phyloP scores from a whole-genome alignment of 2,113 vertebrate genomes.

The Condylura cristata region DNA sequence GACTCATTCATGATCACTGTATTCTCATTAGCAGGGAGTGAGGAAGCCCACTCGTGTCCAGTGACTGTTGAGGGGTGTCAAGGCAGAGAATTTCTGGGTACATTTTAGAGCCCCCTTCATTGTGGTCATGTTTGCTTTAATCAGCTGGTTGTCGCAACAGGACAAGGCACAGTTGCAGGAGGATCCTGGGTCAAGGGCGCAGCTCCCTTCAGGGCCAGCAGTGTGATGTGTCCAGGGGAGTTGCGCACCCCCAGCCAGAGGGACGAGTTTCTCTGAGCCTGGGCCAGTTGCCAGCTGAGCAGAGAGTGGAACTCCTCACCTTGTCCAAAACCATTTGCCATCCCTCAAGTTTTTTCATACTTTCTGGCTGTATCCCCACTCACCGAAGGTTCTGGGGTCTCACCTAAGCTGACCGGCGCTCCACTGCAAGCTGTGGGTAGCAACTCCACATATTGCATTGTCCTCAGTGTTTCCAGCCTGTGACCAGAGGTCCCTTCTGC shows the following conservation, averaged over 20 bases:
- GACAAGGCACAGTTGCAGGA: neutral
- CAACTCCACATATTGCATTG: neutral
- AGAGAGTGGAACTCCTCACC: neutral
- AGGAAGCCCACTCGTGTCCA: neutral
- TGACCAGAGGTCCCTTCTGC: slow-evolving; percentile 19
- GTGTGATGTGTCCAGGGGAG: neutral
- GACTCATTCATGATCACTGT: neutral
- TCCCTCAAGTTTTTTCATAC: neutral
- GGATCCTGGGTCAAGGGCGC: neutral
- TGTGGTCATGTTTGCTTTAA: neutral
- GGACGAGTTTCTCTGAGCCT: neutral
- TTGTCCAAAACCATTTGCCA: neutral
- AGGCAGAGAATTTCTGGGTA: neutral
- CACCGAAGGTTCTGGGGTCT: neutral
- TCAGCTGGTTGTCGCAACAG: neutral
- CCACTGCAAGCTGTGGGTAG: neutral
- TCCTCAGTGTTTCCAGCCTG: neutral
- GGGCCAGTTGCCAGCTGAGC: neutral
- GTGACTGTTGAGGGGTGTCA: neutral
- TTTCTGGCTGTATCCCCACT: neutral
- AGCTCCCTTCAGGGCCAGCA: neutral
- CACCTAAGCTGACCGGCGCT: neutral
- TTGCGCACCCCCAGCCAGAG: neutral
- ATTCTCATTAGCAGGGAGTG: neutral
- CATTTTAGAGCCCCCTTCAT: neutral